phyloP scores from a whole-genome alignment of 2,113 vertebrate genomes.

The Propithecus coquereli region DNA sequence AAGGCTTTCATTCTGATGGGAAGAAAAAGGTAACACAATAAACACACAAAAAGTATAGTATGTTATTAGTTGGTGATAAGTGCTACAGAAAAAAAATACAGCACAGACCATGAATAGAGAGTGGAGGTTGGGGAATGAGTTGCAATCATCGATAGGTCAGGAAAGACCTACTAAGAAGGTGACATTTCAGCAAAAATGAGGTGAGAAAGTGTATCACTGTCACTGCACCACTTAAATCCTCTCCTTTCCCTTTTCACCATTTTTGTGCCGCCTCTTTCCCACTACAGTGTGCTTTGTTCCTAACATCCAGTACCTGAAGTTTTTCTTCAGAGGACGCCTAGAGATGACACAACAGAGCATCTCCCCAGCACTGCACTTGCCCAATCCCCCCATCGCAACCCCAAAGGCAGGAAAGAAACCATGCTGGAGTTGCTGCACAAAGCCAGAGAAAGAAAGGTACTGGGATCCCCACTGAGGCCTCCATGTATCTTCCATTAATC shows the following conservation, averaged over 20 bases:
- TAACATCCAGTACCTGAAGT: background rate
- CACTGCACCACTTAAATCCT: background rate
- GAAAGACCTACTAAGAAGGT: background rate
- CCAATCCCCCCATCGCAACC: background rate
- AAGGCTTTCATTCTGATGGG: background rate
- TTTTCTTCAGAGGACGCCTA: background rate
- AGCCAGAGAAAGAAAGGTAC: background rate
- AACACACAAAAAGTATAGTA: background rate
- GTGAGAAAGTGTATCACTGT: background rate
- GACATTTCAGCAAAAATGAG: background rate
- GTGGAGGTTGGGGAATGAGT: background rate
- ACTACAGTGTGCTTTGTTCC: background rate
- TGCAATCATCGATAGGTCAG: background rate
- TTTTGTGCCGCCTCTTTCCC: background rate
- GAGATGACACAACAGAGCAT: background rate
- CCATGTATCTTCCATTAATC: background rate
- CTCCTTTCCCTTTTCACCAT: background rate
- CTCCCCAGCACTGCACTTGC: background rate
- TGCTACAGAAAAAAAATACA: background rate
- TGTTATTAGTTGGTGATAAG: background rate
- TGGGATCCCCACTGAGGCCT: background rate
- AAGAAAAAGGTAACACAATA: background rate
- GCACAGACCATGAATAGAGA: background rate
- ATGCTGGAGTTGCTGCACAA: background rate
- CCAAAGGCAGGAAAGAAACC: background rate